Base-by-base conservation (phyloP, 2,888 invertebrate genomes). In the Tinea trinotella region DNA sequence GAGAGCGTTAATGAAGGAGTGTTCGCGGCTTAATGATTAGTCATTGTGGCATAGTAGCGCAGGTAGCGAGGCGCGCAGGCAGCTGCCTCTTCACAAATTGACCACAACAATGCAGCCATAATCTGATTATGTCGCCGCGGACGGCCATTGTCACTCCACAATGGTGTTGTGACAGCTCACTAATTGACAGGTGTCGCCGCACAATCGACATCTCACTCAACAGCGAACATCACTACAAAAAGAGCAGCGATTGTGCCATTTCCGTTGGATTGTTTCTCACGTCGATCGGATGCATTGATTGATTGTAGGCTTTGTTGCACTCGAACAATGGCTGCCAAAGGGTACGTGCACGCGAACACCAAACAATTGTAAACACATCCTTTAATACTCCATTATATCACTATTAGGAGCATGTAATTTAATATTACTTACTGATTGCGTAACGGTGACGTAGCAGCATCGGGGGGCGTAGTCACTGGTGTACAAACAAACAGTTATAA, bases 131-230 rank as follows among this genome's bases (percentile, higher is more conserved):
- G 6, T 13, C 13, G 4, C 3, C 40, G 40, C 40, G 7, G 17
- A 10, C 46, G 17, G 13, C 48, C 59, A 53, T 57, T 56, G 56
- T 57, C n/a, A 17, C 19, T 17, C 55, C 59, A 61, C 63, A 60
- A 59, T 44, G 59, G 61, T 62, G 62, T 68, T 48, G 46, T 54
- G 72, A 71, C 74, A 72, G 68, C 65, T 61, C 67, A 46, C 60
- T 73, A 70, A 74, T 66, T 70, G 74, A 71, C 76, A 74, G 72
- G 66, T 72, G 72, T 63, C 53, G 24, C 30, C 44, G 52, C 34
- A 22, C 20, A 44, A 49, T 56, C 34, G 34, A 50, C 55, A 40
- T 46, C 35, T 24, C 24, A 24, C 24, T 24, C 24, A n/a, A n/a
- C n/a, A n/a, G n/a, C n/a, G 6, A 24, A 24, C 40, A 40, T 40